Conservation (phyloP, 2,113 vertebrate species). For the Hemicordylus capensis region DNA sequence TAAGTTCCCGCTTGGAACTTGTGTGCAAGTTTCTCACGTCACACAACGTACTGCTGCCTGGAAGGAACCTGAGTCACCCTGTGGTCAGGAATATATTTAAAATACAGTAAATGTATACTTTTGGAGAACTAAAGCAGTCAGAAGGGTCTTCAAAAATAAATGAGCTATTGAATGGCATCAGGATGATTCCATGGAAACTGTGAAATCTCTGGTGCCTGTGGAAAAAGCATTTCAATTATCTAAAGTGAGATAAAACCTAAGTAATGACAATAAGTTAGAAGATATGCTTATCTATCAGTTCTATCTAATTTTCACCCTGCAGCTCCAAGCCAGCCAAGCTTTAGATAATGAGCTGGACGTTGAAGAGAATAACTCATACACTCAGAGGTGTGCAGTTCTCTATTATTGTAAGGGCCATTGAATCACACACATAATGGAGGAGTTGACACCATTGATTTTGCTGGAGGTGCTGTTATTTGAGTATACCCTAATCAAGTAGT, state of each 20-base stretch:
- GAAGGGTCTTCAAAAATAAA: background rate
- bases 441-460: slow-evolving; percentile 61
- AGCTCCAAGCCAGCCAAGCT: background rate
- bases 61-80: background rate
- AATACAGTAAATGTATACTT: background rate
- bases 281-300: background rate
- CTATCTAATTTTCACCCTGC: slow-evolving; percentile 10
- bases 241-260: background rate
- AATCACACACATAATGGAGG: slow-evolving; percentile 10
- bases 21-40: no score
- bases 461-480: slow-evolving; percentile 67
- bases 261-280: slow-evolving; percentile 22
- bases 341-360: background rate
- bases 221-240: slow-evolving; percentile 25
- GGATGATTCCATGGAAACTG: background rate
- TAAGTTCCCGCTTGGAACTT: no score
- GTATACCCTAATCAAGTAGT: slow-evolving; percentile 71
- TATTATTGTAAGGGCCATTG: slow-evolving; percentile 14
- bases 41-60: no score
- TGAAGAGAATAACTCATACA: slow-evolving; percentile 3
- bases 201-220: background rate
- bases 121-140: background rate
- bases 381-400: slow-evolving; percentile 41
- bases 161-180: background rate
- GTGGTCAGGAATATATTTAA: background rate